These are phyloP conservation scores for Drosophila parabipectinata DNA, from an alignment of 1,140 invertebrate species.

Conservation along the genomic window DNA sequence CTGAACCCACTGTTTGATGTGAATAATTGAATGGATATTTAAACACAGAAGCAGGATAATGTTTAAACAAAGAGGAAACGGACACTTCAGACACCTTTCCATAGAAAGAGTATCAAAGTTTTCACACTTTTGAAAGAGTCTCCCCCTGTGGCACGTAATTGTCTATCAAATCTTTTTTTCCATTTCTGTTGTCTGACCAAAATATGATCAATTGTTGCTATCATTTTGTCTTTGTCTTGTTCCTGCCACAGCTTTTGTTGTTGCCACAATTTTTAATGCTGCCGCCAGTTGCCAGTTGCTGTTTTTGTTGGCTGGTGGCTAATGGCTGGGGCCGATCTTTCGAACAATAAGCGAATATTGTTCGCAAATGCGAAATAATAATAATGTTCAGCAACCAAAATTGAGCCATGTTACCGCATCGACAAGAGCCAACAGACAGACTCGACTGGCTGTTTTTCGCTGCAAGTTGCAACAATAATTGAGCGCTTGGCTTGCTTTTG, in stretches of 20 bases:
- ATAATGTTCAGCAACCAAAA: slow-evolving; percentile 74
- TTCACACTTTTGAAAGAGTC: background rate
- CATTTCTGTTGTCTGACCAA: slow-evolving; percentile 38
- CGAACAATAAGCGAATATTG: slow-evolving; percentile 63
- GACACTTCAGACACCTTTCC: background rate
- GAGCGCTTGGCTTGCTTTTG: slow-evolving; percentile 55
- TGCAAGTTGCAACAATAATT: slow-evolving; percentile 61
- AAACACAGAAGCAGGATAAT: too few species aligned
- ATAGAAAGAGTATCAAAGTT: slow-evolving; percentile 13
- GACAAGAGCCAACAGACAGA: slow-evolving; percentile 26
- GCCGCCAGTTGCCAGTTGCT: background rate
- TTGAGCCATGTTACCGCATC: slow-evolving; percentile 78
- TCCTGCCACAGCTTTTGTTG: slow-evolving; percentile 5
- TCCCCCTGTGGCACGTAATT: slow-evolving; percentile 32
- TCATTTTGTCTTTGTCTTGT: slow-evolving; percentile 9
- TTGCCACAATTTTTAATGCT: background rate
- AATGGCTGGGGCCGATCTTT: slow-evolving; percentile 27
- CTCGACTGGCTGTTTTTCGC: slow-evolving; percentile 25
- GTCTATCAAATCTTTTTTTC: slow-evolving; percentile 25
- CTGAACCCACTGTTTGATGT: slow-evolving; percentile 18
- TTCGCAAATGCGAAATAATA: slow-evolving; percentile 74
- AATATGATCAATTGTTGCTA: slow-evolving; percentile 70
- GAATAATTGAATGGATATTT: too few species aligned
- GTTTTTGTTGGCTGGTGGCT: slow-evolving; percentile 14
- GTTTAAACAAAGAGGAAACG: background rate